Evolutionary conservation across 2,797 vertebrate genomes (phyloP).

Genomic region (Tolypeutes matacus): DNA sequence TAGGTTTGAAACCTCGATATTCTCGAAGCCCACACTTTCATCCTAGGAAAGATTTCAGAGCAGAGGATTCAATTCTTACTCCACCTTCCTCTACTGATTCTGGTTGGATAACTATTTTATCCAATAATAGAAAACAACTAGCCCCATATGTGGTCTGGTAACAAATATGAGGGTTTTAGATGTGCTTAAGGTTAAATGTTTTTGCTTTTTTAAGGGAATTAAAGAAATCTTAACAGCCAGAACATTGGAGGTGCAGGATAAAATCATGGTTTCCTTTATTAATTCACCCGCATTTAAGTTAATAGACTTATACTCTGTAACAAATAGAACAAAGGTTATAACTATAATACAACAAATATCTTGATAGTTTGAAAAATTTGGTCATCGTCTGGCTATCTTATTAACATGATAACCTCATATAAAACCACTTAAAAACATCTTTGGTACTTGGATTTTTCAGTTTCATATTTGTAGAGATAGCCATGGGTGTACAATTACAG

Average conservation of each 20-base stretch:
- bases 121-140: slow-evolving; percentile 66
- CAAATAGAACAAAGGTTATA: slow-evolving; percentile 30
- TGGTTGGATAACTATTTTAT: slow-evolving; percentile 74
- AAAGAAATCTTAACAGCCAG: slow-evolving; percentile 59
- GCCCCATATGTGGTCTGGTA: slow-evolving; percentile 65
- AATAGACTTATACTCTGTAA: slow-evolving; percentile 70
- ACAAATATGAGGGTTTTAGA: slow-evolving; percentile 61
- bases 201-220: slow-evolving; percentile 74
- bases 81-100: slow-evolving; percentile 80
- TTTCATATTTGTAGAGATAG: slow-evolving; percentile 46
- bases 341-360: slow-evolving; percentile 26
- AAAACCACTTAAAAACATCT: slow-evolving; percentile 61
- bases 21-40: slow-evolving; percentile 79
- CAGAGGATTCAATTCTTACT: slow-evolving; percentile 80
- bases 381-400: slow-evolving; percentile 43
- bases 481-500: slow-evolving; percentile 42
- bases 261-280: slow-evolving; percentile 81
- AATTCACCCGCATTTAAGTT: slow-evolving; percentile 68
- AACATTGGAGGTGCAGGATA: slow-evolving; percentile 67
- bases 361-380: slow-evolving; percentile 53
- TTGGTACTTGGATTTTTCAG: slow-evolving; percentile 54
- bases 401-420: slow-evolving; percentile 36
- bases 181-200: slow-evolving; percentile 72
- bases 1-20: slow-evolving; percentile 82
- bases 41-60: slow-evolving; percentile 82